Conservation (phyloP, 2,888 invertebrate species). For the Hypomecis atomaria region DNA sequence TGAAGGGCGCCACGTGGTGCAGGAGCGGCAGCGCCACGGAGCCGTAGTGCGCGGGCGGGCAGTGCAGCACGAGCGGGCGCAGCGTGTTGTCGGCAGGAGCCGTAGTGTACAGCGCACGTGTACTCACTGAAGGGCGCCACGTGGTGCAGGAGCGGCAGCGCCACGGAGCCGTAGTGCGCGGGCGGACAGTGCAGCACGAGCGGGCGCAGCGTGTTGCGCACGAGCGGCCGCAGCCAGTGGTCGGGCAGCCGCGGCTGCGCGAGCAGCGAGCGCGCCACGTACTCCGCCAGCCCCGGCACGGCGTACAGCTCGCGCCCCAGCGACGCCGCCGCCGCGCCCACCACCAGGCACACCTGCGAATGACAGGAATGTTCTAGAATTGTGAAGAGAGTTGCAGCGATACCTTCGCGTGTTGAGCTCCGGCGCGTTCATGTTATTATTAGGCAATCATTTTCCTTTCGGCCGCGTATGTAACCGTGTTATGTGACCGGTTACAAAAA, state of each 20-base stretch:
- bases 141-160: conserved; percentile 91
- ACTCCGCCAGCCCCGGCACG: conserved; percentile 89
- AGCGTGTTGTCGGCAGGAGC: background rate
- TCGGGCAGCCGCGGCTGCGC: conserved; percentile 91
- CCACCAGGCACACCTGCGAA: conserved; percentile 83
- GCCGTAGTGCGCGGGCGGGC: no score
- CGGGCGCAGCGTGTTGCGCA: conserved; percentile 93
- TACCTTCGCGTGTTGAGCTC: no score
- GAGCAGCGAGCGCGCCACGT: conserved; percentile 89
- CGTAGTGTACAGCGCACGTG: background rate
- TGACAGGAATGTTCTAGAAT: background rate
- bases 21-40: no score
- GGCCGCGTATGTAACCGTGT: no score
- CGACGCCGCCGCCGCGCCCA: conserved; percentile 88
- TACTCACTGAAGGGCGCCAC: conserved; percentile 91
- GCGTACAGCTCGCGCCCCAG: conserved; percentile 95
- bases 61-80: background rate
- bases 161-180: conserved; percentile 89
- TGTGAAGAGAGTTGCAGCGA: no score
- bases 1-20: no score
- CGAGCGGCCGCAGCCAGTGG: conserved; percentile 92
- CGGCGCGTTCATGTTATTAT: no score
- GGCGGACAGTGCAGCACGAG: conserved; percentile 94
- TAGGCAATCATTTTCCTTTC: no score
- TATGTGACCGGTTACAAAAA: no score